phyloP scores from a whole-genome alignment of 2,797 vertebrate species.

The Pterois miles region DNA sequence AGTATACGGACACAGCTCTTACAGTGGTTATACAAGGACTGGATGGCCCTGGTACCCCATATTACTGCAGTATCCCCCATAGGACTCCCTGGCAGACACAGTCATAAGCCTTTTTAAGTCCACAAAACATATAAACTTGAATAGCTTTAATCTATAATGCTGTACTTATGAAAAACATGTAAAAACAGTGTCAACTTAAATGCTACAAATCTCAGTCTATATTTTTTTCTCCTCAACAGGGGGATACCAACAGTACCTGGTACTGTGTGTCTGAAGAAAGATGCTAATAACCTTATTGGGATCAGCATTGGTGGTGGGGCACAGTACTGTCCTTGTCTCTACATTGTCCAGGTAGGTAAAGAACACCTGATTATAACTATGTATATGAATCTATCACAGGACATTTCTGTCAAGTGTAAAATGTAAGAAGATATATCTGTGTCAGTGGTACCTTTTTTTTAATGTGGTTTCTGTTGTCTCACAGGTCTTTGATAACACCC shows the following conservation, averaged over 20 bases:
- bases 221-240: conserved; percentile 68
- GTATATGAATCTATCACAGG: neutral
- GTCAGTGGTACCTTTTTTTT: conserved; percentile 17
- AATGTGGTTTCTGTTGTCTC: neutral
- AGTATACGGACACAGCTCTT: no score
- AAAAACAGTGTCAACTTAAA: neutral
- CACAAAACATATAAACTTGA: neutral
- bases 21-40: no score
- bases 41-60: no score
- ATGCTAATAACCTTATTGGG: conserved; percentile 95
- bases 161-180: neutral
- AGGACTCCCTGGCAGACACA: no score
- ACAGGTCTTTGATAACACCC: conserved; percentile 98
- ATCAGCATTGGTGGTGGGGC: conserved; percentile 99
- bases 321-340: conserved; percentile 97
- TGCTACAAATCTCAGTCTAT: neutral
- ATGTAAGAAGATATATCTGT: neutral
- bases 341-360: conserved; percentile 93
- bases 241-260: conserved; percentile 98
- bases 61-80: rapidly evolving
- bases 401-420: rapidly evolving
- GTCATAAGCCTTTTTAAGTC: no score
- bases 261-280: conserved; percentile 93
- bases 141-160: neutral
- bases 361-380: neutral